Evolutionary conservation across 2,797 vertebrate genomes (phyloP), one percentile per base, ranked within the genome.

Genomic region (Tamandua tetradactyla): DNA sequence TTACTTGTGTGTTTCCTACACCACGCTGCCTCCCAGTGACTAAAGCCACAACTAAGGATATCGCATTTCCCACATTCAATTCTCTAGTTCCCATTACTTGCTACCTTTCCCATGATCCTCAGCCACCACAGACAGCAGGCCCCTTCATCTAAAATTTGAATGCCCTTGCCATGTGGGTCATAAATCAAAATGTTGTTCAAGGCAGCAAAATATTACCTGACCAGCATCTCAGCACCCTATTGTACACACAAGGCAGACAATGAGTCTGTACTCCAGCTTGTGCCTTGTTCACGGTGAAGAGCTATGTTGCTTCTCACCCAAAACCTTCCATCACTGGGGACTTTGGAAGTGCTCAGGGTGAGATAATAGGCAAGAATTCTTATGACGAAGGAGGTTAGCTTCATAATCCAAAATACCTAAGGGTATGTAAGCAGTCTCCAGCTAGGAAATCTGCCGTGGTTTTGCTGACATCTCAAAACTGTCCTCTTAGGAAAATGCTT

Each of bases 151-250:
- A 44, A 30, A 15, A 47, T 47, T 32, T 7, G 32, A 47, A 25
- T 74, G 9, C 42, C 9, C 42, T 44, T 25, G 13, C 49, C 8
- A 0, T 18, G 25, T 30, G 17, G 42, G 59, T 17, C 55, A n/a
- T 32, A n/a, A 25, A 35, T n/a, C 64, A 55, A 47, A 10, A 57
- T 52, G 35, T 32, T 44, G 42, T 52, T 37, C n/a, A 20, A 25
- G 59, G 25, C 17, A 44, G 32, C 22, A 13, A 44, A 59, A 35
- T 18, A 22, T 35, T 82, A 2, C 12, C 62, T 44, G 57, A 5
- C 40, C 42, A 52, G 32, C 17, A 42, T 27, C 20, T 4, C 18
- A 12, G 3, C 1, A 17, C 49, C 52, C 22, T 0, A 0, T 3
- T 40, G 37, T n/a, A 25, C 30, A 64, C 30, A 40, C 10, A 66